Base-by-base conservation (phyloP, 1,140 invertebrate species). In the Nebria ingens region DNA sequence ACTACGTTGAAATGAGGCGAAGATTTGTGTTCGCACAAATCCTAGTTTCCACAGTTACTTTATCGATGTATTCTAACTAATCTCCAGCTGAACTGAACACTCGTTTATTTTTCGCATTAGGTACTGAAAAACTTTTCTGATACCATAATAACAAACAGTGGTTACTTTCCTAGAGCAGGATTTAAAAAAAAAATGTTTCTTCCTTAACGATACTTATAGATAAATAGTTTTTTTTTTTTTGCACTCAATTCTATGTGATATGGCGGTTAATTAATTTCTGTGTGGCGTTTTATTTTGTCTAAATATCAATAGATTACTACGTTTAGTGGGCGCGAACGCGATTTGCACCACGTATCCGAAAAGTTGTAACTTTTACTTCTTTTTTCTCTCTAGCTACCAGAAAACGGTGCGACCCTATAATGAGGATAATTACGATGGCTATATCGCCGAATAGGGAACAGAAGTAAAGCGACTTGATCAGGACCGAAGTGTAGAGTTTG, bases 381-480 rank as follows among this genome's bases (percentile, higher is more conserved):
- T 6, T n/a, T 34, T n/a, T n/a, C n/a, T n/a, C n/a, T n/a, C n/a
- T n/a, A n/a, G n/a, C n/a, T n/a, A n/a, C n/a, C 9, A 45, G 40
- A 17, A 45, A 45, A 45, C 40, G 40, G 15, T 12, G 15, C 40
- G 17, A 17, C 15, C 40, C 9, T 45, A 45, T 45, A 45, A 45
- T 45, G 40, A 45, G 15, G 40, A 45, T 45, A 45, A 45, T 45
- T 45, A 17, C 40, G 9, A 45, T 45, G 9, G 40, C 40, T 45
- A 45, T 45, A 45, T 45, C 40, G 3, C 40, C 40, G 40, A 45
- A 45, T 45, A 17, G 40, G 15, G 40, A 45, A 45, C 40, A 45
- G 40, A 45, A 45, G 6, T 45, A 45, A 45, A 34, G 17, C 40
- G 40, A 45, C 40, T 45, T 45, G 9, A 45, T 45, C 40, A 45